phyloP scores from a whole-genome alignment of 2,113 vertebrate genomes.

The Platichthys stellatus region DNA sequence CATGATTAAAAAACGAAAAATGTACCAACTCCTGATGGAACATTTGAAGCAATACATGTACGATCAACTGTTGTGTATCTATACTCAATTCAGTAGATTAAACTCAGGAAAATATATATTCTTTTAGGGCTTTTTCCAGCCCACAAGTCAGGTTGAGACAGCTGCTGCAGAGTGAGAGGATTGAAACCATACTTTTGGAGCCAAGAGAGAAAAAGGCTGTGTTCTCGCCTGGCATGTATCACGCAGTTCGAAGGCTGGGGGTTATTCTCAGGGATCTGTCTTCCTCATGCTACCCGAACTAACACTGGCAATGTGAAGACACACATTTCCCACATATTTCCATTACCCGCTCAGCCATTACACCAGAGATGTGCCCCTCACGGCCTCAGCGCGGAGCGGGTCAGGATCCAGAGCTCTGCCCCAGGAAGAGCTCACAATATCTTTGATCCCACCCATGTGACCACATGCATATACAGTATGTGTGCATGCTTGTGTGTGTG shows the following conservation, averaged over 20 bases:
- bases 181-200: constrained; percentile 13
- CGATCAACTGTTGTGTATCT: constrained; percentile 5
- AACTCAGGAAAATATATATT: neutral
- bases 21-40: constrained; percentile 22
- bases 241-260: neutral
- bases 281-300: constrained; percentile 34
- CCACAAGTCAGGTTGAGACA: constrained; percentile 15
- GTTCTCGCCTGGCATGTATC: constrained; percentile 11
- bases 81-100: constrained; percentile 40
- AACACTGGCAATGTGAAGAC: constrained; percentile 21
- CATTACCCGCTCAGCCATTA: neutral
- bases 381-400: constrained; percentile 22
- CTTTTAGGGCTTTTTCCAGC: too few relatives aligned
- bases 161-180: constrained; percentile 18
- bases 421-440: constrained; percentile 4
- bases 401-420: constrained; percentile 35
- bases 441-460: constrained; percentile 41
- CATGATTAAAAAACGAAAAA: constrained; percentile 35
- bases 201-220: constrained; percentile 17
- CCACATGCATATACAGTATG: neutral
- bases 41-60: constrained; percentile 26
- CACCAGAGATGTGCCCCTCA: constrained; percentile 15
- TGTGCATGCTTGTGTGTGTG: neutral
- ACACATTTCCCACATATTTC: neutral
- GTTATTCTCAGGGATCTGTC: constrained; percentile 9